Percentiles rank a stretch among this genome's conserved stretches.
These are phyloP conservation scores for Ochropacha duplaris DNA, from an alignment of 2,888 invertebrate genomes.

Conservation along the genomic window DNA sequence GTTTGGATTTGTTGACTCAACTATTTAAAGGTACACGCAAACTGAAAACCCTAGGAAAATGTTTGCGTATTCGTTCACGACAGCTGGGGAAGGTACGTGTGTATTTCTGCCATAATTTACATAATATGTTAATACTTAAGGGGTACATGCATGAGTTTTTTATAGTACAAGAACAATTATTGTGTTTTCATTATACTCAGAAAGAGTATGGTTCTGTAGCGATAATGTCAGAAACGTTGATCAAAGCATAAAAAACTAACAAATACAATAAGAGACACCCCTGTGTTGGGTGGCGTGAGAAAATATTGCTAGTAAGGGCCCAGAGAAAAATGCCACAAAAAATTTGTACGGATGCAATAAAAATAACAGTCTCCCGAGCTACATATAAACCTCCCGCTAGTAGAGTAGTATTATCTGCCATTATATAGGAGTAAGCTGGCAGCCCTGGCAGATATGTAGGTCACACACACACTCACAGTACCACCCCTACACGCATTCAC, in stretches of 20 bases:
- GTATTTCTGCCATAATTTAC: not conserved
- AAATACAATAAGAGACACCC: not conserved
- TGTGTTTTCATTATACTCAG: no score
- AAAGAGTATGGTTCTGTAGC: not conserved
- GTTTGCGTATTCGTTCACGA: not conserved
- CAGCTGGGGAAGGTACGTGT: not conserved
- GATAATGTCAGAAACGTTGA: not conserved
- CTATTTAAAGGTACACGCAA: not conserved
- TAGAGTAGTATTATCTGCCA: constrained; percentile 40
- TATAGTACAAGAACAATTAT: not conserved
- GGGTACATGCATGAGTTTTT: not conserved
- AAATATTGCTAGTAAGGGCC: not conserved
- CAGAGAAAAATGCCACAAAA: not conserved
- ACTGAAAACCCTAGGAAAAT: not conserved
- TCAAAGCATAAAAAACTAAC: not conserved
- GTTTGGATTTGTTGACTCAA: not conserved
- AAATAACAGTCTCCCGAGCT: constrained; percentile 45
- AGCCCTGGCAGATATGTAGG: constrained; percentile 59
- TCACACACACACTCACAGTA: constrained; percentile 55
- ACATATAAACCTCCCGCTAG: constrained; percentile 38
- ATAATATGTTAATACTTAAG: not conserved
- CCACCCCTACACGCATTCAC: constrained; percentile 16
- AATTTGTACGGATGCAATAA: constrained; percentile 23
- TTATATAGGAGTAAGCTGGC: constrained; percentile 30
- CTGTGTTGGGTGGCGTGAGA: not conserved